Conservation (phyloP, 2,113 vertebrate species). For the Clarias batrachus region DNA sequence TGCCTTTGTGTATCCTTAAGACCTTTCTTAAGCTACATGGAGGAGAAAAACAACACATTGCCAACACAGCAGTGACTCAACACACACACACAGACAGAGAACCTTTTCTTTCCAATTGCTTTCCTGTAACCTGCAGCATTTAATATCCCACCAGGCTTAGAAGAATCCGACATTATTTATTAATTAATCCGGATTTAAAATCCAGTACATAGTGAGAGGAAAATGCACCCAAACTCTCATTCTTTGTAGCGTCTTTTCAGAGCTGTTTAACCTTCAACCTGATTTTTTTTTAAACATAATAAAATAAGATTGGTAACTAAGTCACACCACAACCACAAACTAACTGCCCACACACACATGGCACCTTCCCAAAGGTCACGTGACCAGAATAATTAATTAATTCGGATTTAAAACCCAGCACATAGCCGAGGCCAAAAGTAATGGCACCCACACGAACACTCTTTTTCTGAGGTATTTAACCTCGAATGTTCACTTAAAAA, state of each 20-base stretch:
- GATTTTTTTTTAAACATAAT: not conserved
- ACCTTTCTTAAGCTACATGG: not conserved
- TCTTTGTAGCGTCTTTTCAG: not conserved
- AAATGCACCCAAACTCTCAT: not conserved
- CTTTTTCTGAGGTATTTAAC: not conserved
- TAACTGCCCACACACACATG: not conserved
- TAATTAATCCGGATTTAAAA: constrained; percentile 6
- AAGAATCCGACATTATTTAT: not conserved
- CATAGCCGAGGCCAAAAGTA: not conserved
- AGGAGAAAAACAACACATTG: not conserved
- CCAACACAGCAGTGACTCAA: not conserved
- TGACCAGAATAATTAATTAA: not conserved
- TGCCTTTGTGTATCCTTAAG: not conserved
- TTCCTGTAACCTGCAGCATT: not conserved
- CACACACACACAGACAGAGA: not conserved
- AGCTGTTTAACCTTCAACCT: no score
- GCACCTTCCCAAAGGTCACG: not conserved
- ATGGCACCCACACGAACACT: not conserved
- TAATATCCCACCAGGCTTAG: not conserved
- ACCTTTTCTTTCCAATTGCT: not conserved
- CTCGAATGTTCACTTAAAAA: not conserved
- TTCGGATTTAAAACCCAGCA: not conserved
- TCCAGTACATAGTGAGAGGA: not conserved
- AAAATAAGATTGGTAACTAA: not conserved
- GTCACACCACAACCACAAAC: not conserved